phyloP scores from a whole-genome alignment of 2,888 invertebrate species.

The Axea sp. region DNA sequence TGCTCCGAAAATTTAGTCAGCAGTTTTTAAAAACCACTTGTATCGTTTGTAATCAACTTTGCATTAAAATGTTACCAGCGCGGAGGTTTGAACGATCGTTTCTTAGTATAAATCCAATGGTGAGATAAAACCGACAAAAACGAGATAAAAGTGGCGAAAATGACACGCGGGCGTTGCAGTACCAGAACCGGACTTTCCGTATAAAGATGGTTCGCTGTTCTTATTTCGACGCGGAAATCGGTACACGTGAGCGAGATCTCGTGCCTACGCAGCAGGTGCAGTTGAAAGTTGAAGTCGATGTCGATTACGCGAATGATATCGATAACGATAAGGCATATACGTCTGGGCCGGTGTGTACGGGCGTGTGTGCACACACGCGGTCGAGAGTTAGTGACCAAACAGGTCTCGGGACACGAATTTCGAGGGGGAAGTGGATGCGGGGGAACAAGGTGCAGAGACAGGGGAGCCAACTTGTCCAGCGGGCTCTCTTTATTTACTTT shows the following conservation, averaged over 20 bases:
- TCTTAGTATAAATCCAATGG: conserved; percentile 7
- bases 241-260: conserved; percentile 54
- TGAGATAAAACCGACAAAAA: conserved; percentile 23
- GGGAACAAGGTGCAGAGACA: conserved; percentile 56
- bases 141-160: conserved; percentile 29
- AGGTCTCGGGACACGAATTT: conserved; percentile 59
- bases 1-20: too few relatives aligned
- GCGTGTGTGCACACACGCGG: conserved; percentile 33
- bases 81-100: too few relatives aligned
- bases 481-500: conserved; percentile 78
- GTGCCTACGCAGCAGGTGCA: conserved; percentile 70
- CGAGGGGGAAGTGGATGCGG: conserved; percentile 9
- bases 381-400: conserved; percentile 55
- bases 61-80: too few relatives aligned
- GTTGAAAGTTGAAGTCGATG: conserved; percentile 65
- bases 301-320: conserved; percentile 70
- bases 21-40: too few relatives aligned
- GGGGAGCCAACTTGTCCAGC: conserved; percentile 69
- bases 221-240: conserved; percentile 57
- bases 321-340: conserved; percentile 67
- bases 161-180: conserved; percentile 35
- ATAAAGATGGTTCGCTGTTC: conserved; percentile 50
- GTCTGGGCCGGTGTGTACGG: conserved; percentile 42
- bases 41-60: too few relatives aligned
- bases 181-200: conserved; percentile 45